Conservation (phyloP, 2,888 invertebrate species). For the Clepsis dumicolana region DNA sequence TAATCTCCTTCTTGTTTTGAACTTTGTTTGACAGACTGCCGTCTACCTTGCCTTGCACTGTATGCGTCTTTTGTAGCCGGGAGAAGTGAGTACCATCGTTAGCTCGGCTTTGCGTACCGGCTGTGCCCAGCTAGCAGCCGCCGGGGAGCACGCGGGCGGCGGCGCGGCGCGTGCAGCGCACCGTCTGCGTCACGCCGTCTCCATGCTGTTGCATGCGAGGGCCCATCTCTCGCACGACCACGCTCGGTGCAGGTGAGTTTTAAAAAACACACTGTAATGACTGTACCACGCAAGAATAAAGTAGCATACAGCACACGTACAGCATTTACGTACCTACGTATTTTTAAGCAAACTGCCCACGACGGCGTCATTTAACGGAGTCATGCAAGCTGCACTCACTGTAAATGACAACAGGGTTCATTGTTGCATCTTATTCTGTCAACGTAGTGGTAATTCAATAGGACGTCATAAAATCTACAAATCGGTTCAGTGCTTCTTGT, state of each 20-base stretch:
- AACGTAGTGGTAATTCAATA: no score
- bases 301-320: no score
- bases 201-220: conserved; percentile 71
- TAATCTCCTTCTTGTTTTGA: background rate
- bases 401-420: no score
- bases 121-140: conserved; percentile 68
- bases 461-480: no score
- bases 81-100: conserved; percentile 63
- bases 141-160: conserved; percentile 75
- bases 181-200: conserved; percentile 73
- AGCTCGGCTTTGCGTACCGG: conserved; percentile 67
- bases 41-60: background rate
- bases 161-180: conserved; percentile 77
- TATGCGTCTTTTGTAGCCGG: conserved; percentile 55
- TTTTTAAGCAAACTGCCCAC: no score
- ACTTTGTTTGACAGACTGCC: background rate
- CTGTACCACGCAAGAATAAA: no score
- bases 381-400: no score
- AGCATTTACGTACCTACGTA: no score
- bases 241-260: conserved; percentile 73
- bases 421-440: no score
- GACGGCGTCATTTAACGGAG: no score
- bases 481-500: no score
- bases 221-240: conserved; percentile 79
- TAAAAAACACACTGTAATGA: background rate